Evolutionary conservation across 2,113 vertebrate genomes (phyloP).

Genomic region (Oncorhynchus gorbuscha): DNA sequence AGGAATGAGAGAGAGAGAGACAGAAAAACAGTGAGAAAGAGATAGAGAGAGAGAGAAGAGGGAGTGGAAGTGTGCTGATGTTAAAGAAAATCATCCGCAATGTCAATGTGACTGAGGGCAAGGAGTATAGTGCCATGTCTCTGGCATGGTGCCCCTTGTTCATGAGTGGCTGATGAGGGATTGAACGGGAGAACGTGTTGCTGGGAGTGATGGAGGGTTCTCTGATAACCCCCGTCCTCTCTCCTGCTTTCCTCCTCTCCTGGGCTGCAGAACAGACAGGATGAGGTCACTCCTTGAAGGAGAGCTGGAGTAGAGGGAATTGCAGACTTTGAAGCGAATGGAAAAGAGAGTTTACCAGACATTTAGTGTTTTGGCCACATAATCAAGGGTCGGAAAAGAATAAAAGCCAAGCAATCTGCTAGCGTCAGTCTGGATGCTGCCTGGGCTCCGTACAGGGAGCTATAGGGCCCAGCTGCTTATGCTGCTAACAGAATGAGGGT

Average conservation of each 20-base stretch:
- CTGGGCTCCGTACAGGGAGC: not conserved
- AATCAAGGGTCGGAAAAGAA: not conserved
- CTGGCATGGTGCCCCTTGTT: not conserved
- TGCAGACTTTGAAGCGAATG: not conserved
- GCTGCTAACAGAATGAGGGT: not conserved
- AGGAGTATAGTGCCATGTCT: not conserved
- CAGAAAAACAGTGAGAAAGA: not conserved
- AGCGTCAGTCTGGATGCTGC: slow-evolving; percentile 3
- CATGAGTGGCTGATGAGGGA: not conserved
- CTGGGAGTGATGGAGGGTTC: not conserved
- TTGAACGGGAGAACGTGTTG: not conserved
- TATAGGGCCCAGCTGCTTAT: too few relatives aligned
- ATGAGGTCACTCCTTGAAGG: not conserved
- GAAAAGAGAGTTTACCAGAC: not conserved
- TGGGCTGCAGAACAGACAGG: not conserved
- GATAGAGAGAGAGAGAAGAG: too few relatives aligned
- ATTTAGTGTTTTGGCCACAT: not conserved
- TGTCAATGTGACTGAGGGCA: slow-evolving; percentile 15
- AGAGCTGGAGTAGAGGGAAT: not conserved
- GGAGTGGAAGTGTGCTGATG: slow-evolving; percentile 16
- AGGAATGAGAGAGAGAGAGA: not conserved
- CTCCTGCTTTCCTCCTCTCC: not conserved
- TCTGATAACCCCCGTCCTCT: not conserved
- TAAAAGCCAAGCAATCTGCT: not conserved
- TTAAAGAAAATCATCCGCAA: slow-evolving; percentile 15